These are phyloP conservation scores for Ethmia dodecea DNA, from an alignment of 2,888 invertebrate species.

Conservation along the genomic window DNA sequence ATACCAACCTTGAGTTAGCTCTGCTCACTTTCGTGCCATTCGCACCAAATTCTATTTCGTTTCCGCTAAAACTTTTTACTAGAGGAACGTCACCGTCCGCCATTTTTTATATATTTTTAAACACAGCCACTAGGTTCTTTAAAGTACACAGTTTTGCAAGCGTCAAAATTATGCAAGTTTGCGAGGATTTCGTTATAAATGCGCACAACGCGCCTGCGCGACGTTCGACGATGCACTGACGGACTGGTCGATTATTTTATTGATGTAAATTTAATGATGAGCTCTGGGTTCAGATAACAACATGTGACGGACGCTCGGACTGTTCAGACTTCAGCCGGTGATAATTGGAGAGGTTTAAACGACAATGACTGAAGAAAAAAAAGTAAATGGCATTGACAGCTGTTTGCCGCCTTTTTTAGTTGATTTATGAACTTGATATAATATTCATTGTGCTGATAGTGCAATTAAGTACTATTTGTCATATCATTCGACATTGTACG, in stretches of 20 bases:
- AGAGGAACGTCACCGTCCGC: slow-evolving; percentile 69
- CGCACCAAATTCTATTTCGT: slow-evolving; percentile 60
- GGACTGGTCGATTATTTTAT: slow-evolving; percentile 54
- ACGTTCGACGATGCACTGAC: slow-evolving; percentile 37
- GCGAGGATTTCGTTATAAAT: slow-evolving; percentile 2
- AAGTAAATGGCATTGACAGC: background rate
- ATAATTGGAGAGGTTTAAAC: slow-evolving; percentile 60
- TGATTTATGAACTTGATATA: too few species aligned
- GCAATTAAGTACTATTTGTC: too few species aligned
- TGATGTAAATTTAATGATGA: slow-evolving; percentile 63
- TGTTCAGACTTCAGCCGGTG: slow-evolving; percentile 45
- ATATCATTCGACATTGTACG: too few species aligned
- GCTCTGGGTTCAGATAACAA: slow-evolving; percentile 50
- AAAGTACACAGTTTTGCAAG: slow-evolving; percentile 4
- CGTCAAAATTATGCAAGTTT: background rate
- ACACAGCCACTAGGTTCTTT: slow-evolving; percentile 17
- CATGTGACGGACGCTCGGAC: slow-evolving; percentile 45
- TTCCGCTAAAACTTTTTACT: slow-evolving; percentile 62
- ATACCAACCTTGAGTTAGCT: slow-evolving; percentile 56
- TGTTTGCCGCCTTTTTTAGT: too few species aligned
- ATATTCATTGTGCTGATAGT: too few species aligned
- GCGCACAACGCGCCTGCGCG: slow-evolving; percentile 27
- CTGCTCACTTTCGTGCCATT: slow-evolving; percentile 60
- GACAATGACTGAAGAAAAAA: slow-evolving; percentile 16
- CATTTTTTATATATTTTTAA: slow-evolving; percentile 40